Conservation (phyloP, 2,113 vertebrate genomes). For the Ploceus nigricollis region DNA sequence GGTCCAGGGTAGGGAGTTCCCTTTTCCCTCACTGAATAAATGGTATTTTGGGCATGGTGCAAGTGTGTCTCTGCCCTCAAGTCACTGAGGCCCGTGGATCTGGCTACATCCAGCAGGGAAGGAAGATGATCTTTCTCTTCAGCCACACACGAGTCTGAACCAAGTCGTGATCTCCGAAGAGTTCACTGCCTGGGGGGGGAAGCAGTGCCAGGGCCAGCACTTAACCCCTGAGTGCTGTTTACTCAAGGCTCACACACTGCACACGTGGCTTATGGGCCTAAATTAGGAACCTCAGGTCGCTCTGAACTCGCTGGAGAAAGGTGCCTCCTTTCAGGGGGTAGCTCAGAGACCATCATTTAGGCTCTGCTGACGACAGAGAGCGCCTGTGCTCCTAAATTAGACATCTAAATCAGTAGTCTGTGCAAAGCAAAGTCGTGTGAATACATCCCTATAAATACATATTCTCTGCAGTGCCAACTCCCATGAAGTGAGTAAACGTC, state of each 20-base stretch:
- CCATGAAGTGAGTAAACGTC: background rate
- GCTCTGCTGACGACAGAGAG: background rate
- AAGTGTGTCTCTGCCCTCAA: background rate
- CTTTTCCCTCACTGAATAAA: background rate
- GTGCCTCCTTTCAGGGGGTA: background rate
- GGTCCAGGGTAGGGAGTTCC: background rate
- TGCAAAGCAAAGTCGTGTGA: background rate
- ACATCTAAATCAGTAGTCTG: background rate
- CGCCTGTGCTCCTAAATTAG: conserved; percentile 4
- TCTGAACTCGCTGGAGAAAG: background rate
- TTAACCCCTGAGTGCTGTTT: background rate
- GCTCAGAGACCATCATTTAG: background rate
- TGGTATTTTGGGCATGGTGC: rapidly evolving
- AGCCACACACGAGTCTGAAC: background rate
- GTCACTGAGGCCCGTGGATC: background rate
- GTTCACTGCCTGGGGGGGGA: background rate
- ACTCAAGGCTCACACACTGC: background rate
- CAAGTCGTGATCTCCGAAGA: background rate
- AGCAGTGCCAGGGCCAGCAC: background rate
- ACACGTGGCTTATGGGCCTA: rapidly evolving
- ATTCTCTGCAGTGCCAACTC: background rate
- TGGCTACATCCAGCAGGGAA: background rate
- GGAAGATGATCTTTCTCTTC: background rate
- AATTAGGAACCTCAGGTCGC: background rate
- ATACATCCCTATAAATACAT: background rate